phyloP scores from a whole-genome alignment of 2,888 invertebrate species.

The Ichneumoninae sp. region DNA sequence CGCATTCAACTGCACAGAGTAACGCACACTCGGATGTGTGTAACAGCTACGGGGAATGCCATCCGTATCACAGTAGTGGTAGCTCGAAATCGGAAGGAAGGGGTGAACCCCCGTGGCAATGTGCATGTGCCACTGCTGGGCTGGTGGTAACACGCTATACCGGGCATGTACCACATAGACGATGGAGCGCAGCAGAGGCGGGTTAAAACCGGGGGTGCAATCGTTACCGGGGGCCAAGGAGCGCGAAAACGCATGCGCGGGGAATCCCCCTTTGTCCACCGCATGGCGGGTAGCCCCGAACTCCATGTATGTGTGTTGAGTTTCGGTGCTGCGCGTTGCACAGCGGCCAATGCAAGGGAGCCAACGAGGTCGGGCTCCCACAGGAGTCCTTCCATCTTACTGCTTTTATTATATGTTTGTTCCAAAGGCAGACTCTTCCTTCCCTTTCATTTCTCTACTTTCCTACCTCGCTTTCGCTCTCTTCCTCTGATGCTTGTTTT shows the following conservation, averaged over 20 bases:
- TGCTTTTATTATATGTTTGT: constrained; percentile 78
- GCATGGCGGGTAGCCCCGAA: constrained; percentile 59
- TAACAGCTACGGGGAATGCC: constrained; percentile 31
- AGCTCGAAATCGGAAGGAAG: constrained; percentile 57
- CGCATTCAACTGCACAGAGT: constrained; percentile 31
- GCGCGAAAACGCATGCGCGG: constrained; percentile 78
- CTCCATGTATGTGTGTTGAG: constrained; percentile 40
- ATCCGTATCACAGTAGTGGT: constrained; percentile 41
- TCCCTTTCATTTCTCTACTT: constrained; percentile 60
- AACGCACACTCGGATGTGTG: constrained; percentile 6
- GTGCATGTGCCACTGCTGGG: constrained; percentile 16
- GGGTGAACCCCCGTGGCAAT: constrained; percentile 48
- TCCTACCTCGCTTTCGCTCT: constrained; percentile 16
- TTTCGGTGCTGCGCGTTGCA: constrained; percentile 51
- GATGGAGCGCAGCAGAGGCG: constrained; percentile 58
- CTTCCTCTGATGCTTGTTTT: constrained; percentile 20
- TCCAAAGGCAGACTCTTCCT: constrained; percentile 62
- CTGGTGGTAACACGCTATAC: constrained; percentile 38
- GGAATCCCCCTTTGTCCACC: constrained; percentile 79
- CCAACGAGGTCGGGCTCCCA: constrained; percentile 73
- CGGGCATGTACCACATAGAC: constrained; percentile 32
- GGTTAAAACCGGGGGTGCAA: constrained; percentile 67
- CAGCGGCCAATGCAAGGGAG: constrained; percentile 64
- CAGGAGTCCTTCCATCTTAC: constrained; percentile 79
- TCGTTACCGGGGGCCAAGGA: constrained; percentile 79